Evolutionary conservation across 2,888 invertebrate genomes (phyloP).

Genomic region (Mimachlamys varia): DNA sequence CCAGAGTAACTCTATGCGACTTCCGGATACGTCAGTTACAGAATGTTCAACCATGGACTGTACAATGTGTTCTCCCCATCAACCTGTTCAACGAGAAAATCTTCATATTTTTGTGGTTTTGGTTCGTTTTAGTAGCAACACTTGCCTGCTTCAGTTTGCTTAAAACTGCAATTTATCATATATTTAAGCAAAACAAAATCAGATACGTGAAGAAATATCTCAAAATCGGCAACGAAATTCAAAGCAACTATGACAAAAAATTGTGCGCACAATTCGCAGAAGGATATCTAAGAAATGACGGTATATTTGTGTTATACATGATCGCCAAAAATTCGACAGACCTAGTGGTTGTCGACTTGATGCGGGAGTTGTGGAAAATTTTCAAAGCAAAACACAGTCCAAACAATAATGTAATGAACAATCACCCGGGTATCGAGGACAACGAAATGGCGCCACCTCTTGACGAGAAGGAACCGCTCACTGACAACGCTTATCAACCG

Average conservation of each 20-base stretch:
- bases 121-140: conserved; percentile 70
- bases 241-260: conserved; percentile 65
- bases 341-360: conserved; percentile 70
- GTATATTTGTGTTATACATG: conserved; percentile 72
- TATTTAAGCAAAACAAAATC: conserved; percentile 68
- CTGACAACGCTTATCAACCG: conserved; percentile 38
- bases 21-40: conserved; percentile 76
- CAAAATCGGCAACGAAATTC: conserved; percentile 66
- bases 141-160: conserved; percentile 64
- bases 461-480: conserved; percentile 55
- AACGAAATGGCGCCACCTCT: conserved; percentile 55
- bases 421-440: conserved; percentile 17
- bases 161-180: conserved; percentile 69
- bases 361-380: conserved; percentile 68
- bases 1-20: conserved; percentile 74
- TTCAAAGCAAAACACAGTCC: conserved; percentile 57
- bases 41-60: conserved; percentile 73
- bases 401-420: conserved; percentile 50
- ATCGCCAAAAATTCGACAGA: conserved; percentile 74
- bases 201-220: conserved; percentile 73
- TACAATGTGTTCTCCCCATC: conserved; percentile 75
- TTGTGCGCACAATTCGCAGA: conserved; percentile 70
- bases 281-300: conserved; percentile 73
- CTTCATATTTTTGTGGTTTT: conserved; percentile 76
- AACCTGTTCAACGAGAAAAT: conserved; percentile 77